Conservation (phyloP, 2,888 invertebrate species). For the Drosophila diplacantha region DNA sequence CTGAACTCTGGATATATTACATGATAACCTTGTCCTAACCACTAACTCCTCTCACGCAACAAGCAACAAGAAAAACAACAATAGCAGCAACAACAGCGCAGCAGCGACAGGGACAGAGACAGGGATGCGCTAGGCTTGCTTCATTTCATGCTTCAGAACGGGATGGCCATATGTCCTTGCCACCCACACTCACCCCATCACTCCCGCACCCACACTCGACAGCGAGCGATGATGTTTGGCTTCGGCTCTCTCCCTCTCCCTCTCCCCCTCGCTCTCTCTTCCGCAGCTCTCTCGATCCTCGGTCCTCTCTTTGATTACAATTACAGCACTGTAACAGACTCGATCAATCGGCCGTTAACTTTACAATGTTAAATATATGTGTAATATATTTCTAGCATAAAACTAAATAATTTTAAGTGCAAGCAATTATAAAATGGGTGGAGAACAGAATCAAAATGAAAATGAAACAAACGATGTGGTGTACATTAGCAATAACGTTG, state of each 20-base stretch:
- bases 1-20: background rate
- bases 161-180: background rate
- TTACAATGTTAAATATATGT: conserved; percentile 47
- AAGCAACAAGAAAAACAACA: conserved; percentile 5
- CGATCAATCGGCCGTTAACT: conserved; percentile 47
- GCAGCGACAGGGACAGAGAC: conserved; percentile 25
- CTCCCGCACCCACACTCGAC: conserved; percentile 8
- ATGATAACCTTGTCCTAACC: conserved; percentile 23
- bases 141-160: conserved; percentile 8
- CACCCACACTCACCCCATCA: conserved; percentile 7
- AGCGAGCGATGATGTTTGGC: conserved; percentile 21
- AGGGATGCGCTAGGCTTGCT: conserved; percentile 25
- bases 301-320: conserved; percentile 22
- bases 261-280: conserved; percentile 9
- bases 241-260: conserved; percentile 9
- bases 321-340: conserved; percentile 38
- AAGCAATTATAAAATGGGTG: conserved; percentile 76
- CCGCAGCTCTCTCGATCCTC: conserved; percentile 20
- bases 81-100: conserved; percentile 17
- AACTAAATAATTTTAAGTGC: conserved; percentile 64
- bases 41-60: conserved; percentile 19
- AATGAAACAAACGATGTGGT: conserved; percentile 39
- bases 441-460: conserved; percentile 66
- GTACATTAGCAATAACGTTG: conserved; percentile 36
- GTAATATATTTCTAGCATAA: conserved; percentile 63